These are phyloP conservation scores for Lysiphlebus fabarum DNA, from an alignment of 1,140 invertebrate species.

Conservation along the genomic window DNA sequence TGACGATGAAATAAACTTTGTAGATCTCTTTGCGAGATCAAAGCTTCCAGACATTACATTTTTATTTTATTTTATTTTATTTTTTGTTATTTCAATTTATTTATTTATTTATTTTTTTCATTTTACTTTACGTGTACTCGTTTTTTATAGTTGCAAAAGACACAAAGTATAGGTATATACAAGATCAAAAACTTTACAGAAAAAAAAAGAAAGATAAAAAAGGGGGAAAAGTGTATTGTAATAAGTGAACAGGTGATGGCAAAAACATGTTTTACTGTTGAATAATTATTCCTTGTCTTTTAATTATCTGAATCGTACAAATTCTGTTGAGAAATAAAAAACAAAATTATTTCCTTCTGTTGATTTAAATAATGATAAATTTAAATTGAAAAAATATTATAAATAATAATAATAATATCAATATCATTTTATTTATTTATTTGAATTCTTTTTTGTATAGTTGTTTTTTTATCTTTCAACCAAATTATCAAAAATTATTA, in stretches of 20 bases:
- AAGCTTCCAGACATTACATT: constrained; percentile 35
- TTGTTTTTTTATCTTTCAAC: too few relatives aligned
- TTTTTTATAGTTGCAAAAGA: too few relatives aligned
- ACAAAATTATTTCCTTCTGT: constrained; percentile 1
- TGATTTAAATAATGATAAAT: constrained; percentile 4
- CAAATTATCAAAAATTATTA: too few relatives aligned
- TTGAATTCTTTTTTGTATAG: too few relatives aligned
- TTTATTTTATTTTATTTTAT: constrained; percentile 29
- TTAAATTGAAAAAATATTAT: too few relatives aligned
- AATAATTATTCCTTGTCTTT: constrained; percentile 25
- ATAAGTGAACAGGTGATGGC: constrained; percentile 8
- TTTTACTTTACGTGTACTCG: background rate
- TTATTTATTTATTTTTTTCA: constrained; percentile 14
- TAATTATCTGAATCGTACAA: constrained; percentile 9
- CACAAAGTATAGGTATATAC: background rate
- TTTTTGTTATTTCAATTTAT: constrained; percentile 18
- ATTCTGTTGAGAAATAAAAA: background rate
- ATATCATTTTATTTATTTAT: too few relatives aligned
- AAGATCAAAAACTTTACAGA: constrained; percentile 2
- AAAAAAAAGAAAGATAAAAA: constrained; percentile 1
- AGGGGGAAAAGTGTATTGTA: constrained; percentile 15
- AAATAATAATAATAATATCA: too few relatives aligned
- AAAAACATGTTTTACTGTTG: constrained; percentile 10
- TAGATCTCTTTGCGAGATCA: constrained; percentile 46
- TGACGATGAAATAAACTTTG: constrained; percentile 16